A percentile compares a stretch with the other conserved stretches of the same genome.
Conservation (phyloP, 2,113 vertebrate species). For the Trochalopteron elliotii region DNA sequence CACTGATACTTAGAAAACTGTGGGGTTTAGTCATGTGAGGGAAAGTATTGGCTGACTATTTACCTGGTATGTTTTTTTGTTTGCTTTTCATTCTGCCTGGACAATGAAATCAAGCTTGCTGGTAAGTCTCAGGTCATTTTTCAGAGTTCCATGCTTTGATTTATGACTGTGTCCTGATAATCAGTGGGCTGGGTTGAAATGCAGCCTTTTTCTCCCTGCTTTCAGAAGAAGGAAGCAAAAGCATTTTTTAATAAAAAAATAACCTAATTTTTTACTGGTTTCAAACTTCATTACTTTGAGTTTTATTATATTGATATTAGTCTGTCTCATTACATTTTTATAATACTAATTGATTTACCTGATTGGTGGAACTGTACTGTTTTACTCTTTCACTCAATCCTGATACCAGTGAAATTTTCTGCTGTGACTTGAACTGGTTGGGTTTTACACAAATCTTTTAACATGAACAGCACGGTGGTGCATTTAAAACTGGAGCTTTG, state of each 20-base stretch:
- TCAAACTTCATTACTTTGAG: background rate
- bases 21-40: background rate
- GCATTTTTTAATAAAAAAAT: background rate
- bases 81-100: constrained; percentile 7
- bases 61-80: background rate
- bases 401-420: background rate
- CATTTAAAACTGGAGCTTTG: background rate
- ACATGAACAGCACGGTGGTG: fast-evolving
- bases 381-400: background rate
- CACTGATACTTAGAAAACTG: background rate
- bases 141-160: background rate
- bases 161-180: background rate
- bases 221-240: background rate
- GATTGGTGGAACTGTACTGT: background rate
- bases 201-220: background rate
- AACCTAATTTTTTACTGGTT: background rate
- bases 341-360: background rate
- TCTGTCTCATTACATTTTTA: background rate
- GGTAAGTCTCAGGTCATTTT: background rate
- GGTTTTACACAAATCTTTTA: background rate
- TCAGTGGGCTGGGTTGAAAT: background rate
- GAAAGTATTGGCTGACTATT: background rate
- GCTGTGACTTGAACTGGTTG: background rate
- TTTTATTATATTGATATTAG: background rate
- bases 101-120: background rate